Conservation (phyloP, 1,140 invertebrate species). For the Drosophila santomea region DNA sequence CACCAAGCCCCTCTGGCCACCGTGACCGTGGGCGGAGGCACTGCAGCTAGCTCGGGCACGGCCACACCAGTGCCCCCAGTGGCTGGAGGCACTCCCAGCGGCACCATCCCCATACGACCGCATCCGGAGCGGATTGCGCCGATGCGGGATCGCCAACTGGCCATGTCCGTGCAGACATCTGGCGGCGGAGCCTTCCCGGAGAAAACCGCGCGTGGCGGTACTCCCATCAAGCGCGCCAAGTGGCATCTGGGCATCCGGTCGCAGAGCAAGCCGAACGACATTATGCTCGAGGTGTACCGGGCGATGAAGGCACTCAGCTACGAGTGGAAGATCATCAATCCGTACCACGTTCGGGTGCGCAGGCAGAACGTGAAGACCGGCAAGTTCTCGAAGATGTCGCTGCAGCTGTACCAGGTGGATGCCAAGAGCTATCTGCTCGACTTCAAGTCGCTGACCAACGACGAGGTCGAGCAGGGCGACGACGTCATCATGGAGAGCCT, state of each 20-base stretch:
- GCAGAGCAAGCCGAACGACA: constrained; percentile 99
- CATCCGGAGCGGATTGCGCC: constrained; percentile 98
- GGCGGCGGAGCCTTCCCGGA: constrained; percentile 75
- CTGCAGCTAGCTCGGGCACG: constrained; percentile 64
- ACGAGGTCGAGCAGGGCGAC: constrained; percentile 89
- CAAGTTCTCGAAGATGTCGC: constrained; percentile 97
- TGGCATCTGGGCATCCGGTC: constrained; percentile 99
- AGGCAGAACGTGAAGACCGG: constrained; percentile 93
- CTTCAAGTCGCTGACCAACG: constrained; percentile 96
- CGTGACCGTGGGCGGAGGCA: constrained; percentile 49
- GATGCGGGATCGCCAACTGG: constrained; percentile 87
- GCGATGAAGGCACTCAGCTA: constrained; percentile 99
- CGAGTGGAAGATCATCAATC: constrained; percentile 99
- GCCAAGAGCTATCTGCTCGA: constrained; percentile 98
- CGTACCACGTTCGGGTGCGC: constrained; percentile 96
- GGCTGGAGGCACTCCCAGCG: constrained; percentile 5
- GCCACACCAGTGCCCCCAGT: constrained; percentile 61
- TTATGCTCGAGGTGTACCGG: constrained; percentile 99
- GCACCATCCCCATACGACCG: constrained; percentile 87
- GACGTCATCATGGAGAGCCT: constrained; percentile 86
- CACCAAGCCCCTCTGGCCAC: constrained; percentile 37
- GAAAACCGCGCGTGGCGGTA: constrained; percentile 85
- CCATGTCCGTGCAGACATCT: constrained; percentile 75
- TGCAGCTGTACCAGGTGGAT: constrained; percentile 99
- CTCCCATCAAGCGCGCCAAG: constrained; percentile 96